phyloP scores from a whole-genome alignment of 2,888 invertebrate species.

The Agrenia bidenticulata region DNA sequence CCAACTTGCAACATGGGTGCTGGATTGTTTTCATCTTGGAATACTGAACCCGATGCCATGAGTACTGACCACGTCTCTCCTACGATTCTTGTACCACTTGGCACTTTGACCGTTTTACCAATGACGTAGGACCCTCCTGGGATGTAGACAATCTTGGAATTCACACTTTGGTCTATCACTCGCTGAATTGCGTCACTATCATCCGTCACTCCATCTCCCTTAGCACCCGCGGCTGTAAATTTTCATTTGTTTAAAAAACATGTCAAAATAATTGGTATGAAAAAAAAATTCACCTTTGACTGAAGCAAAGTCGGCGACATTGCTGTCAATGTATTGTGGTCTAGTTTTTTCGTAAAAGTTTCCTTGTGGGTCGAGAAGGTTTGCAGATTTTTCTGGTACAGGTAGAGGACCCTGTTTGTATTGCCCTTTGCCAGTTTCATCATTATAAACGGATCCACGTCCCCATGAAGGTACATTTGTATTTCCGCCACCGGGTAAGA shows the following conservation, averaged over 20 bases:
- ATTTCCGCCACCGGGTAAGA: constrained; percentile 28
- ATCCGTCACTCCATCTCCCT: constrained; percentile 46
- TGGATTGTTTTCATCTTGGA: constrained; percentile 38
- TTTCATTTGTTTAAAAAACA: background rate
- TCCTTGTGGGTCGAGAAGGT: constrained; percentile 40
- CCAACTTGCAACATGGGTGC: constrained; percentile 46
- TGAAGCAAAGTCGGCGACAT: constrained; percentile 34
- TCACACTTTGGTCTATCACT: constrained; percentile 38
- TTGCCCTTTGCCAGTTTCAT: constrained; percentile 31
- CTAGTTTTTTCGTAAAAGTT: constrained; percentile 42
- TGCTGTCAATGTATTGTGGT: constrained; percentile 41
- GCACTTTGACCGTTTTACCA: constrained; percentile 39
- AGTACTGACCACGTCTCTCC: constrained; percentile 47
- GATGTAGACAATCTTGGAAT: constrained; percentile 45
- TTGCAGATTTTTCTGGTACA: constrained; percentile 25
- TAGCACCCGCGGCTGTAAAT: constrained; percentile 37
- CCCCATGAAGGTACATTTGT: constrained; percentile 39
- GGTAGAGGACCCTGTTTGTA: constrained; percentile 32
- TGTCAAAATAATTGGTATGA: background rate
- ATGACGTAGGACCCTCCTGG: constrained; percentile 46
- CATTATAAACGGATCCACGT: constrained; percentile 44
- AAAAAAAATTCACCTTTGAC: constrained; percentile 36
- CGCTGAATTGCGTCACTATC: constrained; percentile 47
- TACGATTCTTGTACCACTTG: constrained; percentile 40
- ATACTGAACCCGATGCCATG: constrained; percentile 44